Percentiles rank a stretch among this genome's conserved stretches.
phyloP scores from a whole-genome alignment of 2,113 vertebrate species.

The Actenoides hombroni region DNA sequence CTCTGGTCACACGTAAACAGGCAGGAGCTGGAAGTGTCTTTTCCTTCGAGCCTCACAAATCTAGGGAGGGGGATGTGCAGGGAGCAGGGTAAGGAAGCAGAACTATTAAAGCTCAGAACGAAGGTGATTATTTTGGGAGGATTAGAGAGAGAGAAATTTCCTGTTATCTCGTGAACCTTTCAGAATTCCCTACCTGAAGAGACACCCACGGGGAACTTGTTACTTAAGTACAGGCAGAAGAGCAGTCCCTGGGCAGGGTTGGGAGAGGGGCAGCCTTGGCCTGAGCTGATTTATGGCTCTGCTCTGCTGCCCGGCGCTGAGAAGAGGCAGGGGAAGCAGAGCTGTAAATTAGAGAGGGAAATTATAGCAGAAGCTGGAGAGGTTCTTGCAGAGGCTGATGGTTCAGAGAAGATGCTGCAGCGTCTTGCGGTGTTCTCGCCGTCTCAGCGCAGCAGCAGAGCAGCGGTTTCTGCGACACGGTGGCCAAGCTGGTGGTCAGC shows the following conservation, averaged over 20 bases:
- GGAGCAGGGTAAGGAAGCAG: not conserved
- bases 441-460: not conserved
- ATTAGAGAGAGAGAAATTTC: not conserved
- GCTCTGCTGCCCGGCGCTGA: not conserved
- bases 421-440: not conserved
- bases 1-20: not conserved
- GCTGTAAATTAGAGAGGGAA: not conserved
- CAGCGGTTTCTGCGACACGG: fast-evolving
- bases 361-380: not conserved
- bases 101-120: not conserved
- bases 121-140: not conserved
- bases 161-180: not conserved
- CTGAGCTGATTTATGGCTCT: not conserved
- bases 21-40: not conserved
- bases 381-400: not conserved
- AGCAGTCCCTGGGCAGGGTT: not conserved
- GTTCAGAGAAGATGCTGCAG: not conserved
- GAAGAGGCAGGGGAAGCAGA: not conserved
- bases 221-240: no score
- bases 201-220: not conserved
- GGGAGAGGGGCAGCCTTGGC: not conserved
- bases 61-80: not conserved
- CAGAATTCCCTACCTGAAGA: not conserved
- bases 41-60: not conserved
- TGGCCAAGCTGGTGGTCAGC: not conserved